These are phyloP conservation scores for Psylliodes chrysocephalus DNA, from an alignment of 2,888 invertebrate species.

Conservation along the genomic window DNA sequence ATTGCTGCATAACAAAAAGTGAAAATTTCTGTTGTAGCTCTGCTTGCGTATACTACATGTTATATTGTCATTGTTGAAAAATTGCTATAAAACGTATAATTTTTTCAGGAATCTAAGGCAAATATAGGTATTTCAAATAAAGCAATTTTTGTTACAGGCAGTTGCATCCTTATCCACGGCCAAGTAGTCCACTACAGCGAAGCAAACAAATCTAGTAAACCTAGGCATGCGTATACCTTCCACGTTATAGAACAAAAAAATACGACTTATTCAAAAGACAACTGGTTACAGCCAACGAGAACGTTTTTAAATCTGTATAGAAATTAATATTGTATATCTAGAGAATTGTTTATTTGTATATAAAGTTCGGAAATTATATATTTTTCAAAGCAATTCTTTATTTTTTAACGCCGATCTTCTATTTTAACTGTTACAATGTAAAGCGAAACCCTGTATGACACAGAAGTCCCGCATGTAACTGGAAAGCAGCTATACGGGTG, in stretches of 20 bases:
- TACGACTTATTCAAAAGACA: constrained; percentile 80
- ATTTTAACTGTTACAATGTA: too few species aligned
- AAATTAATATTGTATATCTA: constrained; percentile 57
- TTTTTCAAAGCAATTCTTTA: background rate
- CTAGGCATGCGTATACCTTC: constrained; percentile 96
- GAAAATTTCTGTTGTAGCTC: too few species aligned
- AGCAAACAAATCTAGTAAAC: constrained; percentile 80
- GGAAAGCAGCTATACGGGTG: too few species aligned
- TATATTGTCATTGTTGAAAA: too few species aligned
- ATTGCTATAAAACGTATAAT: too few species aligned
- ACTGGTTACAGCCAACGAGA: constrained; percentile 85
- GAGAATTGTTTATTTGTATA: constrained; percentile 2
- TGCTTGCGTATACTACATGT: too few species aligned
- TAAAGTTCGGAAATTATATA: background rate
- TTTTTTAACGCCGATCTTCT: too few species aligned
- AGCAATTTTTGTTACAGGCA: constrained; percentile 76
- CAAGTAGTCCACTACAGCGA: constrained; percentile 94
- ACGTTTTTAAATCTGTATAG: constrained; percentile 78
- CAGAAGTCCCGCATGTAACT: too few species aligned
- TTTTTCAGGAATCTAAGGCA: too few species aligned
- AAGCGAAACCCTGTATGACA: too few species aligned
- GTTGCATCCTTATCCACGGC: constrained; percentile 90
- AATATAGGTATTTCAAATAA: too few species aligned
- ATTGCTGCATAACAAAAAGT: too few species aligned
- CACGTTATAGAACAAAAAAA: constrained; percentile 86